A percentile compares a stretch with the other conserved stretches of the same genome.
phyloP scores from a whole-genome alignment of 2,797 vertebrate genomes.

The Myotis findleyi region DNA sequence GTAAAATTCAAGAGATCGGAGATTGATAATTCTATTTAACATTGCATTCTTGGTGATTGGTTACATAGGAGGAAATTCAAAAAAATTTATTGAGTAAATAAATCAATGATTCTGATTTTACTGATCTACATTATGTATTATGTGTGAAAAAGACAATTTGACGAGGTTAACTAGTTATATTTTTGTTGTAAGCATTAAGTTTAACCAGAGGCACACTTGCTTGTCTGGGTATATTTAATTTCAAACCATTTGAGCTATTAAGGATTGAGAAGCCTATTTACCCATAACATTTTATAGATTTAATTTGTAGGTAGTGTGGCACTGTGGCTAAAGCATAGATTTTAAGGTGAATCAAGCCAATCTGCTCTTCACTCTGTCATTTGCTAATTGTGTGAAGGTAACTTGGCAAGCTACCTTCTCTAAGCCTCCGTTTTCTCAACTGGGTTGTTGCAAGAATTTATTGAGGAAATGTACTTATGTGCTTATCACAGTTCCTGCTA shows the following conservation, averaged over 20 bases:
- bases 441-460: neutral
- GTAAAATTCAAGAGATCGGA: neutral
- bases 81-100: neutral
- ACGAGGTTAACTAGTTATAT: neutral
- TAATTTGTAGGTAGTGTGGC: neutral
- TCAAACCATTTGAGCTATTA: constrained; percentile 18
- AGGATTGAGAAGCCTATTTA: neutral
- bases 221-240: neutral
- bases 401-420: neutral
- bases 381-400: neutral
- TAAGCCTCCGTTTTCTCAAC: neutral
- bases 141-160: neutral
- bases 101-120: constrained; percentile 19
- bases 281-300: neutral
- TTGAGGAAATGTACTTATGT: neutral
- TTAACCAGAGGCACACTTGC: neutral
- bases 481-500: neutral
- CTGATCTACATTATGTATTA: neutral
- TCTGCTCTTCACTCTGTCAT: neutral
- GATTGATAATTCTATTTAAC: neutral
- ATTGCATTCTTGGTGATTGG: neutral
- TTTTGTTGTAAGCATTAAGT: constrained; percentile 10
- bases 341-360: neutral
- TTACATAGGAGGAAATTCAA: neutral
- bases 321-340: neutral